These are phyloP conservation scores for Mormyrus hasselquistii DNA, from an alignment of 2,797 vertebrate genomes.

Conservation along the genomic window DNA sequence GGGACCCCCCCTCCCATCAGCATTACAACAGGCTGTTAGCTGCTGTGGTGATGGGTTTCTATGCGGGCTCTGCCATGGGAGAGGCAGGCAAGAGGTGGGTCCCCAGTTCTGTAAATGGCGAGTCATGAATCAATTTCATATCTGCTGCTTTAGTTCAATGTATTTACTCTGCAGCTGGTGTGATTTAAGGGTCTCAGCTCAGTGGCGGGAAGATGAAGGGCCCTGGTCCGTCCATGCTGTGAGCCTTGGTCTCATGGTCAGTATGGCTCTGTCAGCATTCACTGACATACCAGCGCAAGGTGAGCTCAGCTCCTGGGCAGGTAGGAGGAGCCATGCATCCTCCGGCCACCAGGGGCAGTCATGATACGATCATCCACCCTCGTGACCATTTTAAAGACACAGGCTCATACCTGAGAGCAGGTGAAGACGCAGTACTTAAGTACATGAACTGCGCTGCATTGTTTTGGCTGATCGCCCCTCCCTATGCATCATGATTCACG, in stretches of 20 bases:
- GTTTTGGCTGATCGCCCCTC: background rate
- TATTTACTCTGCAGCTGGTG: constrained; percentile 1
- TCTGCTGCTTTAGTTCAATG: constrained; percentile 15
- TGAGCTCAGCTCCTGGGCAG: background rate
- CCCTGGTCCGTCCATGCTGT: background rate
- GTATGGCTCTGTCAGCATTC: background rate
- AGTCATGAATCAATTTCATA: constrained; percentile 51
- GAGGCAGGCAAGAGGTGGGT: background rate
- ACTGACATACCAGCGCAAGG: background rate
- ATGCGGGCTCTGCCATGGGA: background rate
- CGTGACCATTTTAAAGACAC: background rate
- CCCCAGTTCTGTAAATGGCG: constrained; percentile 22
- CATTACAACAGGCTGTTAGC: background rate
- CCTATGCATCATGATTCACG: background rate
- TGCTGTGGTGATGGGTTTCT: background rate
- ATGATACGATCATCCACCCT: too few species aligned
- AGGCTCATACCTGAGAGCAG: background rate
- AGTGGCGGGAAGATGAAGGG: background rate
- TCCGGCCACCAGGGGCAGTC: background rate
- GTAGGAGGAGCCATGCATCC: background rate
- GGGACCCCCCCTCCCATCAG: background rate
- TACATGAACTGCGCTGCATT: background rate
- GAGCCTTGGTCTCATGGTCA: background rate
- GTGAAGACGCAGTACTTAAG: background rate
- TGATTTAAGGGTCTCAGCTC: constrained; percentile 11